Evolutionary conservation across 2,888 invertebrate genomes (phyloP).

Genomic region (Trileptium ribeirensis): DNA sequence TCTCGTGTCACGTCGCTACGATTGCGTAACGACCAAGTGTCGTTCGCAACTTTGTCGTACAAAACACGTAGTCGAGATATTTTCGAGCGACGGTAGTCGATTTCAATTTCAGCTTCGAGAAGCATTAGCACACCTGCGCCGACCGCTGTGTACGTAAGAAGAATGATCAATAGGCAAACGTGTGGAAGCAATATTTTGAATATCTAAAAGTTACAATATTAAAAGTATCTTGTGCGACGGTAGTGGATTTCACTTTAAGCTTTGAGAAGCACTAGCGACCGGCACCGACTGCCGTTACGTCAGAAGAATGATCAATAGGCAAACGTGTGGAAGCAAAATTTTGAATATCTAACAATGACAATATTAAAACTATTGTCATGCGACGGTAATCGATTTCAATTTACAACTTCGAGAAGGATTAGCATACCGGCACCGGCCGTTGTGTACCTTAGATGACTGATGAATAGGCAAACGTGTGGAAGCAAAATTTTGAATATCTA

Average conservation of each 20-base stretch:
- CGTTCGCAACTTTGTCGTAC: slow-evolving; percentile 16
- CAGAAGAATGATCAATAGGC: slow-evolving; percentile 46
- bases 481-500: slow-evolving; percentile 47
- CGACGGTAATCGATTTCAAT: neutral
- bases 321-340: slow-evolving; percentile 49
- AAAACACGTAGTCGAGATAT: neutral
- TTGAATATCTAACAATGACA: too few species aligned
- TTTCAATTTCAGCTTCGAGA: slow-evolving; percentile 17
- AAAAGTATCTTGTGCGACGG: neutral
- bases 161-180: slow-evolving; percentile 45
- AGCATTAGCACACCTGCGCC: slow-evolving; percentile 25
- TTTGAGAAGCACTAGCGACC: slow-evolving; percentile 7
- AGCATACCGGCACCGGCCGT: slow-evolving; percentile 38
- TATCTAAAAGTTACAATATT: too few species aligned
- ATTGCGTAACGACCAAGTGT: slow-evolving; percentile 23
- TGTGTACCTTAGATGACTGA: slow-evolving; percentile 47
- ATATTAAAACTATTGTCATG: too few species aligned
- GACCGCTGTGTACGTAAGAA: slow-evolving; percentile 47
- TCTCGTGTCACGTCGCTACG: neutral
- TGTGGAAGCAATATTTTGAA: slow-evolving; percentile 50
- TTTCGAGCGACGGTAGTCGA: neutral
- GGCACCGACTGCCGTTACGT: slow-evolving; percentile 46
- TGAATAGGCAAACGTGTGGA: slow-evolving; percentile 48
- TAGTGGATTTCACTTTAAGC: neutral
- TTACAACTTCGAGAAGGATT: slow-evolving; percentile 5